Evolutionary conservation across 2,888 invertebrate species (phyloP).

Genomic region (Nysson spinosus): DNA sequence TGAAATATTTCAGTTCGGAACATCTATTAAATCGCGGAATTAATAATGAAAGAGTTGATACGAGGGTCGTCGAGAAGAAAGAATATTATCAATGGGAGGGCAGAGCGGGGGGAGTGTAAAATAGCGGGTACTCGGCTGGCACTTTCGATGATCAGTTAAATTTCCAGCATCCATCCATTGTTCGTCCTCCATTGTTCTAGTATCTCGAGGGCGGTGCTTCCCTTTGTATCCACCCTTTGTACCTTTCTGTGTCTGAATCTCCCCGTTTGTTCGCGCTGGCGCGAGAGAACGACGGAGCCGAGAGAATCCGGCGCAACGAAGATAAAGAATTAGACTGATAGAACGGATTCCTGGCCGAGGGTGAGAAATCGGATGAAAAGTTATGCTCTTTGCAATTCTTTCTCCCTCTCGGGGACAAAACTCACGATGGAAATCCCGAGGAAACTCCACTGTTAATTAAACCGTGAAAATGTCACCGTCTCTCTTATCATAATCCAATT

Average conservation of each 20-base stretch:
- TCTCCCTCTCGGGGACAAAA: slow-evolving; percentile 25
- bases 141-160: slow-evolving; percentile 69
- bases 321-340: slow-evolving; percentile 39
- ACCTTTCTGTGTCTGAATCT: slow-evolving; percentile 71
- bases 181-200: slow-evolving; percentile 75
- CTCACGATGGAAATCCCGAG: slow-evolving; percentile 15
- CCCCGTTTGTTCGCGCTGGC: slow-evolving; percentile 67
- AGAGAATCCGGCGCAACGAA: slow-evolving; percentile 20
- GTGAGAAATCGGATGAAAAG: slow-evolving; percentile 51
- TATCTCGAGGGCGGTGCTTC: slow-evolving; percentile 76
- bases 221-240: slow-evolving; percentile 77
- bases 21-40: slow-evolving; percentile 42
- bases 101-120: slow-evolving; percentile 42
- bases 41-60: slow-evolving; percentile 22
- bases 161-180: slow-evolving; percentile 70
- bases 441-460: slow-evolving; percentile 43
- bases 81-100: slow-evolving; percentile 39
- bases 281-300: slow-evolving; percentile 49
- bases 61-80: slow-evolving; percentile 16
- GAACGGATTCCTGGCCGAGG: slow-evolving; percentile 19
- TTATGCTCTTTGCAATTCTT: slow-evolving; percentile 55
- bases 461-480: slow-evolving; percentile 4
- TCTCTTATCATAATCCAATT: too few species aligned
- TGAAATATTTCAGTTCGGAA: neutral
- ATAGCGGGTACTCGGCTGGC: slow-evolving; percentile 52